Evolutionary conservation across 2,113 vertebrate species (phyloP), one percentile per base, ranked within the genome.

Genomic region (Jacana jacana): DNA sequence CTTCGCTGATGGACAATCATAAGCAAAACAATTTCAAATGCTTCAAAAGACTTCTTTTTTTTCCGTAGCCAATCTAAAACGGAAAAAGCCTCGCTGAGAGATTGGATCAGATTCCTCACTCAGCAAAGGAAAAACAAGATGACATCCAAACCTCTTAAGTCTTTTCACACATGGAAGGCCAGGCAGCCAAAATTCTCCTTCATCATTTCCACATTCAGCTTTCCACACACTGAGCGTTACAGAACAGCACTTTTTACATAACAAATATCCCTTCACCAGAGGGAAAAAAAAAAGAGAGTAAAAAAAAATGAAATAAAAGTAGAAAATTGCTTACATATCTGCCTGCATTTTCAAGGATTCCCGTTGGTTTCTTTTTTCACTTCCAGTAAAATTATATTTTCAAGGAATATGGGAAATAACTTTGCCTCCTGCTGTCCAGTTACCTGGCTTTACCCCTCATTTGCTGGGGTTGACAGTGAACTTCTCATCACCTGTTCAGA

Each of bases 121-220:
- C 30, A 46, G 72, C 33, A 68, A 63, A 91, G 94, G 85, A 70
- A 93, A 93, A 95, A 87, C 84, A 88, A 87, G 69, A 61, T 8
- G 58, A 51, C 58, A 52, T 83, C 89, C 92, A 96, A 91, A 61
- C 65, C 73, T 91, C 92, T 91, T 78, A 96, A 94, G 81, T 84
- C 81, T 76, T 95, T 95, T 94, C 81, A 77, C 94, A 95, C 90
- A 91, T 89, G 95, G 85, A 91, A 85, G 40, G 35, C 73, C 68
- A 35, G 71, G 57, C 72, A 78, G 94, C 92, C 96, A 93, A 89
- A 60, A 64, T 73, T 79, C 91, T 70, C 85, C 78, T 87, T 84
- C 96, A 78, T 78, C 88, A 48, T 94, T 93, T 91, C 78, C 78
- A 86, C 77, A 33, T 57, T 73, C 54, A 72, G 85, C 48, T 87